Evolutionary conservation across 2,113 vertebrate species (phyloP).

Genomic region (Tachycineta bicolor): DNA sequence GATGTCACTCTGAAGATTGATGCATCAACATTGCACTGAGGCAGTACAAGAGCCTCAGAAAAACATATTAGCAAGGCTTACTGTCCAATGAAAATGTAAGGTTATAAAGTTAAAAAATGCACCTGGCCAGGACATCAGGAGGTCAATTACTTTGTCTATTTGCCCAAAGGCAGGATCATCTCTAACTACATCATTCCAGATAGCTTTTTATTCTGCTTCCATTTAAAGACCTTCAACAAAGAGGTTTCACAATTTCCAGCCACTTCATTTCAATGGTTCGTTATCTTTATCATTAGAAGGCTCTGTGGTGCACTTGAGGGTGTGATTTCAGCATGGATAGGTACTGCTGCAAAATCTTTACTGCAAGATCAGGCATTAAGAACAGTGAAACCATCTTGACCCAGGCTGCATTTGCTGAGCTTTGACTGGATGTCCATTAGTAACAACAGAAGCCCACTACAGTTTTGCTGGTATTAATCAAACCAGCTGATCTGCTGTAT

Average conservation of each 20-base stretch:
- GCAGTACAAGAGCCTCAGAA: background rate
- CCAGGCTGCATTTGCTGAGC: background rate
- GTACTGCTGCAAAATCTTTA: background rate
- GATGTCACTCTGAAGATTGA: background rate
- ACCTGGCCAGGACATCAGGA: background rate
- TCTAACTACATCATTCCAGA: background rate
- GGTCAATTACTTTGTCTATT: slow-evolving; percentile 3
- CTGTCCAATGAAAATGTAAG: background rate
- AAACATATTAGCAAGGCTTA: background rate
- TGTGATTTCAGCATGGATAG: background rate
- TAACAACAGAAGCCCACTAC: background rate
- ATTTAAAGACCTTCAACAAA: slow-evolving; percentile 1
- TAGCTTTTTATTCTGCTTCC: background rate
- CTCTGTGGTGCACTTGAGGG: background rate
- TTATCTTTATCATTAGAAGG: background rate
- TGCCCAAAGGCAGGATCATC: background rate
- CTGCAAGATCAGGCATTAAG: background rate
- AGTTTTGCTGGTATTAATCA: background rate
- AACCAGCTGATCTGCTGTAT: background rate
- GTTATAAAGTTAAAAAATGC: background rate
- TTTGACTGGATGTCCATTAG: background rate
- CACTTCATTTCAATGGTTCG: background rate
- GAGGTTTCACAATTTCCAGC: background rate
- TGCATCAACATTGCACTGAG: background rate
- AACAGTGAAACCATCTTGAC: background rate